These are phyloP conservation scores for Lampris megalopsis DNA, from an alignment of 2,113 vertebrate species.

Conservation along the genomic window DNA sequence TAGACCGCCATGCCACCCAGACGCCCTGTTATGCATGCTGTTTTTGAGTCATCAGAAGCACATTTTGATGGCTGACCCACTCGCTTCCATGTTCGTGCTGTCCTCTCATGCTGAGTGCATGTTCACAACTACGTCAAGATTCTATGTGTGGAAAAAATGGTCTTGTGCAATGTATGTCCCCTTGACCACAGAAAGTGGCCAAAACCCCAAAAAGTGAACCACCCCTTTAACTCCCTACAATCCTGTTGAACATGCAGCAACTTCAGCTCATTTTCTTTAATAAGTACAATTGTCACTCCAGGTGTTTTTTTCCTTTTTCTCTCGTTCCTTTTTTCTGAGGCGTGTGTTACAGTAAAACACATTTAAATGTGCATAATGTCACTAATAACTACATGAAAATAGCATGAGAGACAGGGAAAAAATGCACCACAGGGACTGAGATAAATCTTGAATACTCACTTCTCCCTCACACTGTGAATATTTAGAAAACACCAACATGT, in stretches of 20 bases:
- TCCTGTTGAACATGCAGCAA: not conserved
- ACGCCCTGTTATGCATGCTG: no score
- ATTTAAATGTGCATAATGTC: not conserved
- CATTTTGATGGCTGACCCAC: no score
- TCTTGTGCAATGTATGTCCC: no score
- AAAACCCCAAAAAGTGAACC: no score
- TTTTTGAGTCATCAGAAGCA: no score
- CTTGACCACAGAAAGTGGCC: no score
- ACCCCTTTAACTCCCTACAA: not conserved
- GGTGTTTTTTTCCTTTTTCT: conserved; percentile 29
- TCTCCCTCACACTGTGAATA: conserved; percentile 94
- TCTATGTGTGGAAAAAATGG: no score
- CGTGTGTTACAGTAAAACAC: not conserved
- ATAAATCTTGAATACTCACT: conserved; percentile 89
- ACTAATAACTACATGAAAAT: conserved; percentile 35
- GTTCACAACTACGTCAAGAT: no score
- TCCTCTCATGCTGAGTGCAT: no score
- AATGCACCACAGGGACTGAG: conserved; percentile 4
- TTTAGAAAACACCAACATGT: conserved; percentile 78
- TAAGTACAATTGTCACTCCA: not conserved
- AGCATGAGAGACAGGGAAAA: conserved; percentile 77
- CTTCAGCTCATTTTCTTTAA: not conserved
- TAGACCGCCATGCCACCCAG: no score
- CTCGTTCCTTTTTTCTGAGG: not conserved
- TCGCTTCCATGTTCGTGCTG: no score